phyloP scores from a whole-genome alignment of 2,113 vertebrate genomes.

The Elachura formosa region DNA sequence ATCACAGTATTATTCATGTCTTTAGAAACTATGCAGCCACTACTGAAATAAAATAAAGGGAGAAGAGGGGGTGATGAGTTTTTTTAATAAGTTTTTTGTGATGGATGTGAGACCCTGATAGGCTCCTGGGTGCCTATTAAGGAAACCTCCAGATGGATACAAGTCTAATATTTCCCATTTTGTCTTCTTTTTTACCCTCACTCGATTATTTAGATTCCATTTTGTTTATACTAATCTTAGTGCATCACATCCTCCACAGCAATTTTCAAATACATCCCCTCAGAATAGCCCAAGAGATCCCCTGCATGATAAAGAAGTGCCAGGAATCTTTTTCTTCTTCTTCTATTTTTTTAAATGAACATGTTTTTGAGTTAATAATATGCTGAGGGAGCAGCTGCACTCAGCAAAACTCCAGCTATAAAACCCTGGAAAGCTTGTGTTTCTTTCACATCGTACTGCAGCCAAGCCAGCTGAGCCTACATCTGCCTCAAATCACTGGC shows the following conservation, averaged over 20 bases:
- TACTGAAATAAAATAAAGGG: background rate
- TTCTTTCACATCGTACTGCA: slow-evolving; percentile 45
- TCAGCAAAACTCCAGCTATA: slow-evolving; percentile 53
- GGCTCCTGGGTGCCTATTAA: background rate
- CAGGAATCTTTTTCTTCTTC: background rate
- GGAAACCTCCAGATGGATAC: background rate
- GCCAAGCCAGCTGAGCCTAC: slow-evolving; percentile 51
- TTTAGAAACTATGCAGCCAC: background rate
- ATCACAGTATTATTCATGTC: background rate
- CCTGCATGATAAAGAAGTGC: background rate
- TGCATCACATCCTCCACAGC: background rate
- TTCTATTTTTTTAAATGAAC: background rate
- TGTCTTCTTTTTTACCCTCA: background rate
- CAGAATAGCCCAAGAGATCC: slow-evolving; percentile 5
- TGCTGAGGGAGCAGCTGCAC: slow-evolving; percentile 43
- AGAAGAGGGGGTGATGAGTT: background rate
- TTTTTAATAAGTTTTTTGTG: background rate
- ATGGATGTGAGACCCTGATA: background rate
- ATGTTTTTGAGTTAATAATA: slow-evolving; percentile 36
- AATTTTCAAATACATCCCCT: slow-evolving; percentile 10
- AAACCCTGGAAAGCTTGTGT: slow-evolving; percentile 26
- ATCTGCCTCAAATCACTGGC: slow-evolving; percentile 62
- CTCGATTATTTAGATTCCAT: background rate
- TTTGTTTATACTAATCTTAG: background rate
- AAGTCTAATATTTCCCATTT: background rate